These are phyloP conservation scores for Cacatua alba DNA, from an alignment of 2,113 vertebrate genomes.

Conservation along the genomic window DNA sequence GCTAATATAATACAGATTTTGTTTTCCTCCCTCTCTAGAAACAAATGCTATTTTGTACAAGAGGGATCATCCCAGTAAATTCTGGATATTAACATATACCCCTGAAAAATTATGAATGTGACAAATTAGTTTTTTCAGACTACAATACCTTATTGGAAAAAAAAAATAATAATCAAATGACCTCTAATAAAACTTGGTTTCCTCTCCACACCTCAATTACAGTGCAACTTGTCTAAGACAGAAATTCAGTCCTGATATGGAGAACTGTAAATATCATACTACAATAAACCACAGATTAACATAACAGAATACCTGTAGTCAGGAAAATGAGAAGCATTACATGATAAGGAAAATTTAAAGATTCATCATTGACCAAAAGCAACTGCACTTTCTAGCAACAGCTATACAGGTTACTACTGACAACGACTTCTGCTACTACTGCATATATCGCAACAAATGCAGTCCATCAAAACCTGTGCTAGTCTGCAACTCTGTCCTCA, in stretches of 20 bases:
- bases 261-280: not conserved
- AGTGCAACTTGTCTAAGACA: not conserved
- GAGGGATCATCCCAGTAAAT: not conserved
- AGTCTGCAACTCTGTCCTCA: not conserved
- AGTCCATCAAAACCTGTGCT: not conserved
- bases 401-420: not conserved
- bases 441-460: not conserved
- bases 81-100: not conserved
- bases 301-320: not conserved
- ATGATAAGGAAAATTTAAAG: not conserved
- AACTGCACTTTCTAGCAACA: not conserved
- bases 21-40: not conserved
- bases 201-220: not conserved
- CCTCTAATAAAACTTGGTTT: not conserved
- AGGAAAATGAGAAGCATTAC: not conserved
- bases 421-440: not conserved
- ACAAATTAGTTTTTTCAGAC: not conserved
- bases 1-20: not conserved
- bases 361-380: not conserved
- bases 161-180: not conserved
- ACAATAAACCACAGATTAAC: not conserved
- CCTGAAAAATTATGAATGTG: not conserved
- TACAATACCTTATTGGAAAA: not conserved
- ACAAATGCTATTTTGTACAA: not conserved
- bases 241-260: not conserved